Base-by-base conservation (phyloP, 2,888 invertebrate genomes). In the Apamea epomidion region DNA sequence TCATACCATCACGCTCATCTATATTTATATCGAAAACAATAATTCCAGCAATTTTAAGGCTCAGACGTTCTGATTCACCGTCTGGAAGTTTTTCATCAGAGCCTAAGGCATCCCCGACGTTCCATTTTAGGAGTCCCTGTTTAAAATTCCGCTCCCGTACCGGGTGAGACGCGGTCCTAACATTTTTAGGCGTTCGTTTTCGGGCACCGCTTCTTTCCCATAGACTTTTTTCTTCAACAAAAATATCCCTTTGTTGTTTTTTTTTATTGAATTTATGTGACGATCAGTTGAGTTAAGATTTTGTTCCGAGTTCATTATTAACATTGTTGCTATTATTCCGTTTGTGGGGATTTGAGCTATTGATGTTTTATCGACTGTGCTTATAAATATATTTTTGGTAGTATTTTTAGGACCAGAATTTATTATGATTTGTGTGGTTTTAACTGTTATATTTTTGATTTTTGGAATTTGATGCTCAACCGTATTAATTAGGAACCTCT, bases 101-200 rank as follows among this genome's bases (percentile, higher is more conserved):
- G 86, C 89, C 91, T 86, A 69, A 93, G 90, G 91, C 90, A 94
- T 94, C 92, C 93, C 93, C 92, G 89, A 87, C 92, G 91, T 91
- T 91, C 95, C 96, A 92, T 94, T 93, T 93, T 94, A 94, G 95
- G 94, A 92, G 92, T 91, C 91, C 95, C 94, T 96, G 91, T 93
- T 97, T 96, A 93, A 96, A 95, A 97, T 97, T 96, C 97, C 95
- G 83, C 92, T 93, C 94, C 92, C 95, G 97, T 96, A 93, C 92
- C 78, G 85, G 78, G 87, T 87, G 91, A 93, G 93, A 93, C 93
- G 94, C 94, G 93, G 92, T 94, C 94, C 94, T 84, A 92, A 95
- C 95, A 96, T 96, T 94, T 95, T 96, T 95, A 93, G 94, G 95
- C 95, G 96, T 96, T 92, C 95, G 89, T 94, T 95, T 96, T 92